Conservation (phyloP, 2,888 invertebrate species). For the Microplitis manilae region DNA sequence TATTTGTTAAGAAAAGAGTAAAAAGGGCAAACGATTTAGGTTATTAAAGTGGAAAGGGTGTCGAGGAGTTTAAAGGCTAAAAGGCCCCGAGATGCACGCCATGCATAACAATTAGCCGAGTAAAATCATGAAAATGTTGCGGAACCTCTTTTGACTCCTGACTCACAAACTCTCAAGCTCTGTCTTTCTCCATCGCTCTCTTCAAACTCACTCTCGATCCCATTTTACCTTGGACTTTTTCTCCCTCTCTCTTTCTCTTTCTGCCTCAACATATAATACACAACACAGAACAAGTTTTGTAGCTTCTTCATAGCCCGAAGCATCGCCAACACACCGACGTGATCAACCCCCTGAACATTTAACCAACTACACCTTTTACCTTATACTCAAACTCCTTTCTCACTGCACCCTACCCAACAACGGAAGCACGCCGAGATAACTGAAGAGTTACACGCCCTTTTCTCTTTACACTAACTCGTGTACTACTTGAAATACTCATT, state of each 20-base stretch:
- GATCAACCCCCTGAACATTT: slow-evolving; percentile 35
- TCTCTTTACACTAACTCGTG: slow-evolving; percentile 49
- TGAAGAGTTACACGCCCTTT: slow-evolving; percentile 67
- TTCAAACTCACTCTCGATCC: not conserved
- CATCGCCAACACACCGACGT: slow-evolving; percentile 37
- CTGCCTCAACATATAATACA: slow-evolving; percentile 9
- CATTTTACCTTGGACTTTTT: not conserved
- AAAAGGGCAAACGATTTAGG: slow-evolving; percentile 30
- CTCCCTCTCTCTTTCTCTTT: slow-evolving; percentile 26
- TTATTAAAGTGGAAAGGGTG: slow-evolving; percentile 37
- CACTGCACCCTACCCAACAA: slow-evolving; percentile 48
- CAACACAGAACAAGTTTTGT: slow-evolving; percentile 24
- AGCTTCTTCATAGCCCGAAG: slow-evolving; percentile 46
- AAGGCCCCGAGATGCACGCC: slow-evolving; percentile 63
- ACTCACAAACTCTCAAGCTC: slow-evolving; percentile 27
- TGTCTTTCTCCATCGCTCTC: slow-evolving; percentile 11
- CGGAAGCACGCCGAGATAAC: slow-evolving; percentile 69
- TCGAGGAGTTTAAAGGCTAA: slow-evolving; percentile 63
- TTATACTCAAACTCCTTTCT: slow-evolving; percentile 26
- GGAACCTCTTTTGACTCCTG: slow-evolving; percentile 64
- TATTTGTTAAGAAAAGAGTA: slow-evolving; percentile 5
- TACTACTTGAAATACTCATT: not conserved
- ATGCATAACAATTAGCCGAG: slow-evolving; percentile 71
- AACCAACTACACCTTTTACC: slow-evolving; percentile 43
- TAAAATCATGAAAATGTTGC: slow-evolving; percentile 70